Base-by-base conservation (phyloP, 2,888 invertebrate genomes). In the Ametastegia equiseti region DNA sequence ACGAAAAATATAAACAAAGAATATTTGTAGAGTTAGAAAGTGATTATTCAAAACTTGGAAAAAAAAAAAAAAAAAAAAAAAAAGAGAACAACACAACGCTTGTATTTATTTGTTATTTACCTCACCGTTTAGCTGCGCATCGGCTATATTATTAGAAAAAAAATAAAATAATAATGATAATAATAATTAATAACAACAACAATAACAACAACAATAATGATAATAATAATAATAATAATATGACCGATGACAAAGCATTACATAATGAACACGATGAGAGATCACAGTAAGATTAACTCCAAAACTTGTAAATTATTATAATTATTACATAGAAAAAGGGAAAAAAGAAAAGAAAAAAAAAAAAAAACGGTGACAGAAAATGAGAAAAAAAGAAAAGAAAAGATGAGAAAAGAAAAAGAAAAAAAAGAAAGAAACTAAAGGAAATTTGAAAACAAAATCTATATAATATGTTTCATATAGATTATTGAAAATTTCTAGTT, bases 221-320 rank as follows among this genome's bases (percentile, higher is more conserved):
- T n/a, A n/a, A n/a, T n/a, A n/a, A n/a, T n/a, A n/a, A n/a, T n/a
- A n/a, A n/a, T n/a, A n/a, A n/a, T n/a, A n/a, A n/a, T n/a, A n/a
- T n/a, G n/a, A 67, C 77, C 33, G 30, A 33, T 45, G 63, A 45
- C 57, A 13, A 69, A n/a, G 39, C 73, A 73, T 23, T 9, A n/a
- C n/a, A n/a, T n/a, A n/a, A n/a, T n/a, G 11, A 63, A 84, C 81
- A 83, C 86, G 83, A 84, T 81, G 83, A 85, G 85, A 87, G 84
- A 87, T 89, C 89, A 89, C 89, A 87, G 89, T 90, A 89, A 89
- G 88, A 87, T 89, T 86, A 88, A 89, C 89, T 89, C 89, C 90
- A 87, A 88, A 87, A 86, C 86, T 87, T 90, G 90, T 90, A 90
- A 88, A 90, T 89, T 90, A 89, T 86, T 90, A 88, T 90, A 90